Evolutionary conservation across 2,113 vertebrate genomes (phyloP).

Genomic region (Oxyura jamaicensis): DNA sequence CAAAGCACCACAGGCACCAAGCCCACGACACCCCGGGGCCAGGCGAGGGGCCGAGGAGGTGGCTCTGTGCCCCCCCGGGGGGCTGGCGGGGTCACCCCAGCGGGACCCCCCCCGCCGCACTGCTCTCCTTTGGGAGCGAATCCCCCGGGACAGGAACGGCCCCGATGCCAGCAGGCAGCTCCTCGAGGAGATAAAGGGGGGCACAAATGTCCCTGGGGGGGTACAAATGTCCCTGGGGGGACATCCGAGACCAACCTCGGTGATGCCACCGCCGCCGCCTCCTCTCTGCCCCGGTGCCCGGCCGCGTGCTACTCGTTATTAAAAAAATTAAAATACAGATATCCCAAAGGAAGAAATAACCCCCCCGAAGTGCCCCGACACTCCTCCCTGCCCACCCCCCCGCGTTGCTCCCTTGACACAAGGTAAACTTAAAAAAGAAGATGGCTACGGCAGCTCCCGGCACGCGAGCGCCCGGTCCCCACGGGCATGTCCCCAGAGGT

Average conservation of each 20-base stretch:
- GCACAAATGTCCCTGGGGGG: not conserved
- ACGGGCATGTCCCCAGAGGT: not conserved
- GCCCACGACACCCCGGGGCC: not conserved
- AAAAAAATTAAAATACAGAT: constrained; percentile 72
- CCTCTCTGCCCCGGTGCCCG: not conserved
- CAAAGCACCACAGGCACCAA: constrained; percentile 70
- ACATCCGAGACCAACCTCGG: constrained; percentile 27
- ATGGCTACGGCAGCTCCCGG: constrained; percentile 18
- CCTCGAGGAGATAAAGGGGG: not conserved
- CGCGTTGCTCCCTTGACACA: constrained; percentile 84
- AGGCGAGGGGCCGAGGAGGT: not conserved
- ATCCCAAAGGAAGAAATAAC: constrained; percentile 40
- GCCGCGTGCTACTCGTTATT: constrained; percentile 67
- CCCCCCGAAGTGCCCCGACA: not conserved
- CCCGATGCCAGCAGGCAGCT: not conserved
- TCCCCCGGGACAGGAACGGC: constrained; percentile 49
- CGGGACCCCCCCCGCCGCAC: not conserved
- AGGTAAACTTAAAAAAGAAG: constrained; percentile 78
- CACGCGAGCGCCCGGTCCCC: not conserved
- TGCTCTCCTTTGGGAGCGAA: constrained; percentile 80
- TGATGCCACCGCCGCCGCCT: not conserved
- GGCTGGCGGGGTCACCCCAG: not conserved
- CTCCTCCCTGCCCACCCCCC: constrained; percentile 20
- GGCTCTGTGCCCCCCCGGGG: not conserved
- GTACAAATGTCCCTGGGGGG: not conserved